These are phyloP conservation scores for Zoanthus solanderi DNA, from an alignment of 92 coral and sea anemone genomes.

Conservation along the genomic window DNA sequence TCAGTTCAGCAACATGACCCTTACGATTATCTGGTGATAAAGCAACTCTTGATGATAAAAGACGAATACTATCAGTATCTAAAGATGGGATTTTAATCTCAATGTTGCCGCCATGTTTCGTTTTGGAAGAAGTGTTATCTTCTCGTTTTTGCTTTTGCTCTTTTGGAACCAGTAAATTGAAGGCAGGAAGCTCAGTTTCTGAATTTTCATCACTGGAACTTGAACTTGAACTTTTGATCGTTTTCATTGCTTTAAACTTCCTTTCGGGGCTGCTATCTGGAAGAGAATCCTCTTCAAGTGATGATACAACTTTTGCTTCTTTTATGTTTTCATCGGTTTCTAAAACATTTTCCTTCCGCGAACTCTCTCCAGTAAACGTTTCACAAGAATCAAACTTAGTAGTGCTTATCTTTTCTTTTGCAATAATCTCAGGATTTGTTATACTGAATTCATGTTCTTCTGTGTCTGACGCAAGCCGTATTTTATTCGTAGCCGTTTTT, in stretches of 20 bases:
- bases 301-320: background rate
- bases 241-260: background rate
- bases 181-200: conserved; percentile 16
- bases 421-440: background rate
- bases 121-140: background rate
- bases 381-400: background rate
- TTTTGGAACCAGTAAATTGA: conserved; percentile 17
- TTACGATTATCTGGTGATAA: background rate
- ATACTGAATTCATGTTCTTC: background rate
- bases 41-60: background rate
- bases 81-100: conserved; percentile 19
- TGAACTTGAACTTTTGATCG: background rate
- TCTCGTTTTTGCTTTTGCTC: conserved; percentile 10
- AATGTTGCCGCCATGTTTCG: background rate
- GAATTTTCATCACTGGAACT: conserved; percentile 33
- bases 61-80: conserved; percentile 9
- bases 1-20: background rate
- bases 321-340: background rate
- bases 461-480: background rate
- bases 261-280: background rate
- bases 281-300: too few species aligned
- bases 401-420: background rate
- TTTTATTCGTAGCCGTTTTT: background rate
- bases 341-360: background rate
- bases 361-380: background rate